Percentiles rank a stretch among this genome's conserved stretches.
These are phyloP conservation scores for Lepisosteus oculatus DNA, from an alignment of 2,113 vertebrate species.

Conservation along the genomic window DNA sequence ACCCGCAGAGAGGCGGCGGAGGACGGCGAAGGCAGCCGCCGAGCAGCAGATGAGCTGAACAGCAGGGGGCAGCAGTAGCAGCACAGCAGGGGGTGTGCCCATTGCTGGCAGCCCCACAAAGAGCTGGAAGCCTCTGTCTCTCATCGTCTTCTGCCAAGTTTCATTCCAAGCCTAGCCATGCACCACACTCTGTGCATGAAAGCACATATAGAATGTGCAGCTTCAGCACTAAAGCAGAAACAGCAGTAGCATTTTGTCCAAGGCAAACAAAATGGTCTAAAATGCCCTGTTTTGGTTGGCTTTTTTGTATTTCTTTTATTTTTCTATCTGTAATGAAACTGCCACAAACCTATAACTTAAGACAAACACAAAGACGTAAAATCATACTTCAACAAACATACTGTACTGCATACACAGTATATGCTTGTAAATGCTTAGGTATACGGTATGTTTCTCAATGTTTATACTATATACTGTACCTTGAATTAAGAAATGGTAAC, in stretches of 20 bases:
- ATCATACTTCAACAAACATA: no score
- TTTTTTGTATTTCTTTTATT: no score
- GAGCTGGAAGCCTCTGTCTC: constrained; percentile 5
- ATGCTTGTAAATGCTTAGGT: neutral
- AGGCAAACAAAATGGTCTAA: no score
- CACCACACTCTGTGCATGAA: neutral
- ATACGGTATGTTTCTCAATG: neutral
- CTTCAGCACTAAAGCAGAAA: neutral
- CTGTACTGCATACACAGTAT: no score
- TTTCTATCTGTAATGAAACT: no score
- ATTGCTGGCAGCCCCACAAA: constrained; percentile 5
- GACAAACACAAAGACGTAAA: no score
- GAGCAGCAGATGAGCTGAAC: constrained; percentile 1
- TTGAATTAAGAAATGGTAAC: neutral
- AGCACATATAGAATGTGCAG: neutral
- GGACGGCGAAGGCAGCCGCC: constrained; percentile 7
- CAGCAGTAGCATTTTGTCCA: neutral
- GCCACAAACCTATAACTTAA: no score
- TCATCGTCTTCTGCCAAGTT: constrained; percentile 8
- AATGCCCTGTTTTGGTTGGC: no score
- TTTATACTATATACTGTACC: neutral
- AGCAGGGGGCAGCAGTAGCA: constrained; percentile 29
- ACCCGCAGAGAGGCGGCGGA: neutral
- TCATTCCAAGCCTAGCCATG: constrained; percentile 4
- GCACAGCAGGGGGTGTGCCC: constrained; percentile 21